Evolutionary conservation across 2,113 vertebrate genomes (phyloP).

Genomic region (Marmota flaviventris): DNA sequence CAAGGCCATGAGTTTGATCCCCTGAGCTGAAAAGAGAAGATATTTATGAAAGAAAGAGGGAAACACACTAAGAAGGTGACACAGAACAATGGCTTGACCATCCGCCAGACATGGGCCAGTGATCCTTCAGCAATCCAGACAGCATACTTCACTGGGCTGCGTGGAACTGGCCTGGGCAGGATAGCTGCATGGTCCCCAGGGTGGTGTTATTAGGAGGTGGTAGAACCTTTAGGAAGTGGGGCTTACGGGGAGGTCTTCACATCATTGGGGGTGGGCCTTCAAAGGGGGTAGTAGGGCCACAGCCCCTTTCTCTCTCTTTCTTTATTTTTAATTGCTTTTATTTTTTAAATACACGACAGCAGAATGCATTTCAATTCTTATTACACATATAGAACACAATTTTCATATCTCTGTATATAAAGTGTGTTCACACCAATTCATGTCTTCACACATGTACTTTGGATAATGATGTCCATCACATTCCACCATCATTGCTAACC

Average conservation of each 20-base stretch:
- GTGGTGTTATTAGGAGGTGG: not conserved
- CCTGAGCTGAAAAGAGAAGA: not conserved
- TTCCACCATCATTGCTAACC: no score
- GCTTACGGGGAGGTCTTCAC: not conserved
- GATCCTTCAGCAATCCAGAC: not conserved
- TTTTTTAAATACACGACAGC: no score
- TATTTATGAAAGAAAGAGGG: not conserved
- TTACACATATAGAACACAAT: no score
- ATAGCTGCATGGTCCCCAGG: not conserved
- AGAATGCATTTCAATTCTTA: no score
- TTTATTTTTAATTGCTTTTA: no score
- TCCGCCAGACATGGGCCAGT: no score
- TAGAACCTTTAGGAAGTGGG: not conserved
- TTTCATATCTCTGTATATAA: no score
- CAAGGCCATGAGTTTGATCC: not conserved
- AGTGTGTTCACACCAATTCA: no score
- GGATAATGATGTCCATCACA: no score
- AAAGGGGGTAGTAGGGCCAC: not conserved
- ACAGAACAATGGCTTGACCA: not conserved
- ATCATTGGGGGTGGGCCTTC: not conserved
- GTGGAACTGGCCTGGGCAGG: not conserved
- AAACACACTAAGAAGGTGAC: not conserved
- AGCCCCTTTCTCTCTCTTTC: not conserved
- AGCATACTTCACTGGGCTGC: no score
- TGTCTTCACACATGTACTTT: no score